Conservation (phyloP, 2,888 invertebrate genomes). For the Caenorhabditis sp. region DNA sequence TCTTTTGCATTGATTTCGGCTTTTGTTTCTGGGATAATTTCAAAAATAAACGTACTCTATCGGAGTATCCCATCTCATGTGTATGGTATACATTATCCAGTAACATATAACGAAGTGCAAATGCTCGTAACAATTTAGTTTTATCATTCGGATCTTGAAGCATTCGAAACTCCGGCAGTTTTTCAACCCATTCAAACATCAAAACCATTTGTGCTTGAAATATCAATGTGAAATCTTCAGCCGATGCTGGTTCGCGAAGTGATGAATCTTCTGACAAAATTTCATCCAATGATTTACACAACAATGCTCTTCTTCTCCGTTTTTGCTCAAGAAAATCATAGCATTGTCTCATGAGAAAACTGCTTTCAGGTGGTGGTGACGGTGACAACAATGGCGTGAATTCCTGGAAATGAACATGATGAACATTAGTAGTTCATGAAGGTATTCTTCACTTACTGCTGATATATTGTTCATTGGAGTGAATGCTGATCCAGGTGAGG, state of each 20-base stretch:
- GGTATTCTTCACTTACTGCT: background rate
- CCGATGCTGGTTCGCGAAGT: slow-evolving; percentile 47
- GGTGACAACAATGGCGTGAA: slow-evolving; percentile 48
- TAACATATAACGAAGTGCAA: slow-evolving; percentile 62
- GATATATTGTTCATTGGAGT: slow-evolving; percentile 21
- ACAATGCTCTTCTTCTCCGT: slow-evolving; percentile 58
- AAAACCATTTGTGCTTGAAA: slow-evolving; percentile 59
- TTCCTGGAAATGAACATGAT: slow-evolving; percentile 27
- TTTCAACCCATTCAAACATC: slow-evolving; percentile 69
- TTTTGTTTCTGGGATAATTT: no score
- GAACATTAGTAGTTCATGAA: background rate
- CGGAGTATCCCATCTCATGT: slow-evolving; percentile 55
- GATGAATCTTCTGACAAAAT: slow-evolving; percentile 51
- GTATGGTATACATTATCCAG: slow-evolving; percentile 68
- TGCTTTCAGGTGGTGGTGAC: slow-evolving; percentile 44
- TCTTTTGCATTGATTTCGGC: no score
- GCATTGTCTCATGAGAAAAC: slow-evolving; percentile 31
- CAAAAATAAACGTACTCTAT: slow-evolving; percentile 41
- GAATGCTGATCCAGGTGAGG: slow-evolving; percentile 37
- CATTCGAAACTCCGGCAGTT: slow-evolving; percentile 61
- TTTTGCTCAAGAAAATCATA: slow-evolving; percentile 60
- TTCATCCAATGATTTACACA: slow-evolving; percentile 65
- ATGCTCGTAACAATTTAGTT: slow-evolving; percentile 59
- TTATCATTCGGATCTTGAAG: slow-evolving; percentile 61
- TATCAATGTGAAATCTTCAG: slow-evolving; percentile 56